Base-by-base conservation (phyloP, 2,797 vertebrate species). In the Sus cebifrons region DNA sequence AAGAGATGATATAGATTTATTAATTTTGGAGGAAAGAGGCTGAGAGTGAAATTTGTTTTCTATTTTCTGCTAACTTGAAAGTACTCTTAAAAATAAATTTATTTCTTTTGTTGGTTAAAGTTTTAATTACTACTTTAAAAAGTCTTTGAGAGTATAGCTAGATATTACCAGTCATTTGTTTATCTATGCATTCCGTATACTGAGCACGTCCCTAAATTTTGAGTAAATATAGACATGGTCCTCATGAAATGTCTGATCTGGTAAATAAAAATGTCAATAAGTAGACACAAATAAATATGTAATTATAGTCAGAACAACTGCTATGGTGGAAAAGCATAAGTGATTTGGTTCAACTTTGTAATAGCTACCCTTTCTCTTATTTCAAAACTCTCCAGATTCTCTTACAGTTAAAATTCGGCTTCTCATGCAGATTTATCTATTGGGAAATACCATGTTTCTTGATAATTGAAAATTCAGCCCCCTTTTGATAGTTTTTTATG, bases 401-500 rank as follows among this genome's bases (percentile, higher is more conserved):
- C n/a, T 85, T 91, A 40, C 3, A 62, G 70, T 29, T 67, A 65
- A 11, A 79, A 77, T 75, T 83, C 73, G 40, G 23, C 60, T 83
- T 85, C 23, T 73, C 44, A 58, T 16, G 18, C 29, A 83, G 9
- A 78, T 90, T 64, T 29, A 16, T 60, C 77, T 56, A 36, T 10
- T 52, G 29, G 15, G 56, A 92, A 89, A 94, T 91, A 52, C 79
- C 18, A 23, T n/a, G 3, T 65, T 89, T 71, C 44, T 84, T 77
- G 89, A 75, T 58, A 90, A 77, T 8, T 49, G 29, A 93, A 70
- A 60, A 40, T 56, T 17, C 17, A 86, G 7, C 1, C 14, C 20
- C 68, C 29, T 82, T 86, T 82, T 86, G 73, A 93, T 77, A 56
- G 56, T 78, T 97, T 94, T 93, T 89, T 91, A 56, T n/a, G 74